These are phyloP conservation scores for Zelleria hepariella DNA, from an alignment of 2,888 invertebrate species.

Conservation along the genomic window DNA sequence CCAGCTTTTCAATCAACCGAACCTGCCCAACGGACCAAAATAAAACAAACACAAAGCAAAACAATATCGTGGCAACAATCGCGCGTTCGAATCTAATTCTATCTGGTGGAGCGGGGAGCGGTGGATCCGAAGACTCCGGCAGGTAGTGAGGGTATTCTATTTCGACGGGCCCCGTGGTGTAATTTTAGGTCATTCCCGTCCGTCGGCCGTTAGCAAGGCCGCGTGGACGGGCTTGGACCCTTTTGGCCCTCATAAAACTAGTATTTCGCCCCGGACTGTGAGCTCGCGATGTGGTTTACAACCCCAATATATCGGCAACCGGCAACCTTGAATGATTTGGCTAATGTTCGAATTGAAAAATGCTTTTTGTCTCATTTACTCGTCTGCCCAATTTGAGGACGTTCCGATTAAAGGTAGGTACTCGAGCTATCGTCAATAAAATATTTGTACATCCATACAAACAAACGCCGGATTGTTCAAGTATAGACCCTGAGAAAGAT, in stretches of 20 bases:
- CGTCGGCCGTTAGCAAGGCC: conserved; percentile 14
- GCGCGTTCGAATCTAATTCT: background rate
- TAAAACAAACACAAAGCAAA: background rate
- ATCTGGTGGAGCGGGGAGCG: background rate
- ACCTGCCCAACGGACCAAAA: background rate
- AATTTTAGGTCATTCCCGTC: conserved; percentile 63
- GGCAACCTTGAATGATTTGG: no score
- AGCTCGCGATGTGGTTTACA: no score
- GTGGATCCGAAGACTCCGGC: background rate
- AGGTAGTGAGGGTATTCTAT: conserved; percentile 4
- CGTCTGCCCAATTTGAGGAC: no score
- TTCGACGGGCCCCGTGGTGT: conserved; percentile 12
- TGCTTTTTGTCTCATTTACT: no score
- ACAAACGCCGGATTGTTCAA: no score
- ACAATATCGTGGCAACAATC: conserved; percentile 1
- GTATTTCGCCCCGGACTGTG: no score
- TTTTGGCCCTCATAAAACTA: background rate
- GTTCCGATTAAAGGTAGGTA: no score
- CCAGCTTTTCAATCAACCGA: background rate
- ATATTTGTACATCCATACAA: no score
- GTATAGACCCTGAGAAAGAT: no score
- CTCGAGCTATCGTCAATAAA: no score
- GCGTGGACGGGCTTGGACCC: background rate
- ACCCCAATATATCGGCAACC: no score
- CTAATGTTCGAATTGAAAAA: no score